phyloP scores from a whole-genome alignment of 37 sponge, comb jelly and placozoan species.

The Lycopodina hypogea region DNA sequence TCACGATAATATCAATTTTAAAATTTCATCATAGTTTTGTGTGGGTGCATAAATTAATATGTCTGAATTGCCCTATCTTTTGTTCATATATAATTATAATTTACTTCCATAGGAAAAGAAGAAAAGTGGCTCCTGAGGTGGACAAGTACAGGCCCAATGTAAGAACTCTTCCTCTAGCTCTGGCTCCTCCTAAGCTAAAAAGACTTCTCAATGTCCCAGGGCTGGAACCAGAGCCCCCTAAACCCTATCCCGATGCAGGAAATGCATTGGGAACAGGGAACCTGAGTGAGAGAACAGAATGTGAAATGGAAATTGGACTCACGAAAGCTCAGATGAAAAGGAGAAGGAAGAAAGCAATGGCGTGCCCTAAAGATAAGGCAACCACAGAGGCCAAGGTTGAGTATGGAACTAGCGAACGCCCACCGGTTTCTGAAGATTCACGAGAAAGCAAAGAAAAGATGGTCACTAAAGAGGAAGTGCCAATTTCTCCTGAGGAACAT shows the following conservation, averaged over 20 bases:
- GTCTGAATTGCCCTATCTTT: no score
- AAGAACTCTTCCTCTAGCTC: not conserved
- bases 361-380: not conserved
- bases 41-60: no score
- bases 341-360: slow-evolving; percentile 4
- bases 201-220: not conserved
- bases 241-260: not conserved
- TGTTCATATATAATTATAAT: no score
- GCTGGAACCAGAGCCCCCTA: not conserved
- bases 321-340: slow-evolving; percentile 1
- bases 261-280: not conserved
- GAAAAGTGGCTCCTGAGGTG: no score
- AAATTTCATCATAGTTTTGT: no score
- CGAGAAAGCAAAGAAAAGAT: not conserved
- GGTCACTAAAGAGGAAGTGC: not conserved
- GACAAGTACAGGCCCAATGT: not conserved
- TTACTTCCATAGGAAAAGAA: no score
- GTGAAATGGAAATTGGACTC: not conserved
- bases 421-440: not conserved
- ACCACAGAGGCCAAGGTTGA: not conserved
- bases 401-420: not conserved
- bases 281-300: not conserved
- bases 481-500: not conserved
- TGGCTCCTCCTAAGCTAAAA: not conserved
- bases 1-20: no score